phyloP scores from a whole-genome alignment of 2,888 invertebrate genomes.

The Brenthis ino region DNA sequence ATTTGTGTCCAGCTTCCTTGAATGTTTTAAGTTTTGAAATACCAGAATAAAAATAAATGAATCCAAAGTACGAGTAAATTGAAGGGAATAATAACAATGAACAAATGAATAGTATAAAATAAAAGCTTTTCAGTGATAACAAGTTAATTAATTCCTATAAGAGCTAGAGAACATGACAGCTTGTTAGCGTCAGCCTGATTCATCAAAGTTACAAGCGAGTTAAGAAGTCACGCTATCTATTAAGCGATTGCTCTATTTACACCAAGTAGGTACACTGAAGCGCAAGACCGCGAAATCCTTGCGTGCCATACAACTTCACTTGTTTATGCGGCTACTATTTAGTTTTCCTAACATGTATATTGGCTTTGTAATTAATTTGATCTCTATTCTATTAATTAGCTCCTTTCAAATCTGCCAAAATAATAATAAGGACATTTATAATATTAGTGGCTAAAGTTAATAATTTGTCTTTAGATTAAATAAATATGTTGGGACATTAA shows the following conservation, averaged over 20 bases:
- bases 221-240: constrained; percentile 40
- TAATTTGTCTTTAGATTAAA: too few relatives aligned
- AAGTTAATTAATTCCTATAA: constrained; percentile 18
- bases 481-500: too few relatives aligned
- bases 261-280: constrained; percentile 17
- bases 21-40: background rate
- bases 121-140: constrained; percentile 3
- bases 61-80: too few relatives aligned
- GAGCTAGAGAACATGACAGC: constrained; percentile 23
- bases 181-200: constrained; percentile 35
- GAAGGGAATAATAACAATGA: too few relatives aligned
- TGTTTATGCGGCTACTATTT: constrained; percentile 7
- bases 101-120: background rate
- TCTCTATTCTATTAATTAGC: background rate
- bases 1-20: background rate
- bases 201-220: constrained; percentile 36
- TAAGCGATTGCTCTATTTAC: constrained; percentile 30
- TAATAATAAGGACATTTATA: too few relatives aligned
- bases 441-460: too few relatives aligned
- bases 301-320: constrained; percentile 23
- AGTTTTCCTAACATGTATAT: constrained; percentile 5
- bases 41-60: background rate
- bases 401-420: too few relatives aligned
- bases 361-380: background rate
- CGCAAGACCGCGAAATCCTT: constrained; percentile 20